Conservation (phyloP, 2,797 vertebrate genomes). For the Staurois parvus region DNA sequence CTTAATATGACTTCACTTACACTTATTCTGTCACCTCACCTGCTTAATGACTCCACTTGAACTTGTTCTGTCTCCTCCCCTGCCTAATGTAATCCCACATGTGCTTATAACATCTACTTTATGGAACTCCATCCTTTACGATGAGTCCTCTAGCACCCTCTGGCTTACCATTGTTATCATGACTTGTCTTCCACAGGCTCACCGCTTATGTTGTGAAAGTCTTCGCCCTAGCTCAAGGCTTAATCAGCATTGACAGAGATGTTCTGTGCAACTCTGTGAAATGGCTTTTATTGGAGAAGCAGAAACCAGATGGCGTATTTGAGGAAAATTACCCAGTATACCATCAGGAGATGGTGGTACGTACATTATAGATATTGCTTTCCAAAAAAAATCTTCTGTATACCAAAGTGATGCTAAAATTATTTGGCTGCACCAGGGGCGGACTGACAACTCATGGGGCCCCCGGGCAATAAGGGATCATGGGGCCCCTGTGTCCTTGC, state of each 20-base stretch:
- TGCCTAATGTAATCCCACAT: neutral
- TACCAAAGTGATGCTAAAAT: neutral
- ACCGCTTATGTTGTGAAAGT: slow-evolving; percentile 82
- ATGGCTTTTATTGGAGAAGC: slow-evolving; percentile 71
- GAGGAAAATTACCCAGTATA: slow-evolving; percentile 70
- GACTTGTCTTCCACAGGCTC: slow-evolving; percentile 70
- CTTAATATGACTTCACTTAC: too few species aligned
- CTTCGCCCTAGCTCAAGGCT: slow-evolving; percentile 70
- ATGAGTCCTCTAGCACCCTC: neutral
- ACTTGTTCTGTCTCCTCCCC: too few species aligned
- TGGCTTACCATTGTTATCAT: neutral
- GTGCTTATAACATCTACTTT: neutral
- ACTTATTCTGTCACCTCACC: neutral
- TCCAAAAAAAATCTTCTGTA: neutral
- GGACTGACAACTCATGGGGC: too few species aligned
- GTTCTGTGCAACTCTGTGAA: slow-evolving; percentile 75
- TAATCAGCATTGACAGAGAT: slow-evolving; percentile 64
- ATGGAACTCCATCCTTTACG: neutral
- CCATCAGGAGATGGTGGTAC: slow-evolving; percentile 68
- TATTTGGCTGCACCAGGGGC: too few species aligned
- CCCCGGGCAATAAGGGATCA: too few species aligned
- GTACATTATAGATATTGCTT: neutral
- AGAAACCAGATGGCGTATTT: slow-evolving; percentile 68
- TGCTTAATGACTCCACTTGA: neutral
- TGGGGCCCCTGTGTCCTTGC: too few species aligned